These are phyloP conservation scores for Nannoperca obscura DNA, from an alignment of 2,797 vertebrate genomes.

Conservation along the genomic window DNA sequence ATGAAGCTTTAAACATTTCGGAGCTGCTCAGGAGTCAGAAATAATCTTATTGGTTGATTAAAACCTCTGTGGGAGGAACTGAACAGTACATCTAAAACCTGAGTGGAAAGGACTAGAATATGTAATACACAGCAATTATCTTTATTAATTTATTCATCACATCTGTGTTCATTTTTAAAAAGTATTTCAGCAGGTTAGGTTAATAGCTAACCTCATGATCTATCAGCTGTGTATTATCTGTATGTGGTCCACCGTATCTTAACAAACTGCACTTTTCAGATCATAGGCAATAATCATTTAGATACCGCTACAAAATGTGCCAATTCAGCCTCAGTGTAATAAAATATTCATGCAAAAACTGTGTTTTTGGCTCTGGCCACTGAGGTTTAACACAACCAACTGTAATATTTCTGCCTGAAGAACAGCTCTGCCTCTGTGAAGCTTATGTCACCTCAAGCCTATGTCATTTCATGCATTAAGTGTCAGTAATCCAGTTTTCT, in stretches of 20 bases:
- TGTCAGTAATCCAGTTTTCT: constrained; percentile 58
- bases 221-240: background rate
- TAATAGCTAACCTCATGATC: background rate
- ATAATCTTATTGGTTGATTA: background rate
- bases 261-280: background rate
- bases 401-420: constrained; percentile 8
- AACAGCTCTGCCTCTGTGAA: constrained; percentile 12
- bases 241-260: background rate
- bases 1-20: constrained; percentile 7
- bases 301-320: background rate
- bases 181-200: background rate
- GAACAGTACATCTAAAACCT: background rate
- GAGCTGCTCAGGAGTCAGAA: background rate
- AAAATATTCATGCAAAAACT: constrained; percentile 5
- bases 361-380: background rate
- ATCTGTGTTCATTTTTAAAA: background rate
- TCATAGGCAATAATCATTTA: background rate
- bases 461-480: constrained; percentile 33
- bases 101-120: background rate
- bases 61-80: background rate
- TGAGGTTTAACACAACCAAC: constrained; percentile 27
- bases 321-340: background rate
- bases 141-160: background rate
- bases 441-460: constrained; percentile 20
- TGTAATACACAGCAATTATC: background rate